These are phyloP conservation scores for Steromphala cineraria DNA, from an alignment of 2,888 invertebrate species.

Conservation along the genomic window DNA sequence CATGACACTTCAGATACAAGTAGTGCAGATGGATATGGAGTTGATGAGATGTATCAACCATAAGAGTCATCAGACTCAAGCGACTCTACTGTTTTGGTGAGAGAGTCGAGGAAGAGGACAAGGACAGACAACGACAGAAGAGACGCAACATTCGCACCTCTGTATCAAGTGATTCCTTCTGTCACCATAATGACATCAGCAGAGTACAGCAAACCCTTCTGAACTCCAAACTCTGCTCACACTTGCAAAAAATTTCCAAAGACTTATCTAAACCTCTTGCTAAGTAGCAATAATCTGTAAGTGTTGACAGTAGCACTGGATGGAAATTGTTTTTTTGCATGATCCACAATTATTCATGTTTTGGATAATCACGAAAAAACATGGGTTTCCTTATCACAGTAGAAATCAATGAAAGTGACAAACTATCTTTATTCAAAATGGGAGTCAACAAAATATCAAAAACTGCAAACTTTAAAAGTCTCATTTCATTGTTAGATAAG, in stretches of 20 bases:
- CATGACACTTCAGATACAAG: too few species aligned
- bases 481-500: background rate
- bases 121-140: too few species aligned
- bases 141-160: too few species aligned
- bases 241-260: background rate
- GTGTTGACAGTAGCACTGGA: conserved; percentile 8
- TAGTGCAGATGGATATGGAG: too few species aligned
- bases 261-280: background rate
- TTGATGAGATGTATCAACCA: too few species aligned
- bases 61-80: too few species aligned
- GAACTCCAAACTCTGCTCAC: too few species aligned
- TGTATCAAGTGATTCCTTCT: too few species aligned
- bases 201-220: too few species aligned
- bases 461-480: background rate
- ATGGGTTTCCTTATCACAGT: background rate
- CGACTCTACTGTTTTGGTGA: too few species aligned
- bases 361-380: background rate
- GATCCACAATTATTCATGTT: background rate
- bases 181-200: too few species aligned
- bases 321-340: conserved; percentile 25
- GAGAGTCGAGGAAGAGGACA: too few species aligned
- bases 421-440: background rate
- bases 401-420: background rate
- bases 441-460: background rate
- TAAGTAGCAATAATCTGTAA: conserved; percentile 11